Evolutionary conservation across 2,113 vertebrate genomes (phyloP).

Genomic region (Cygnus buccinator): DNA sequence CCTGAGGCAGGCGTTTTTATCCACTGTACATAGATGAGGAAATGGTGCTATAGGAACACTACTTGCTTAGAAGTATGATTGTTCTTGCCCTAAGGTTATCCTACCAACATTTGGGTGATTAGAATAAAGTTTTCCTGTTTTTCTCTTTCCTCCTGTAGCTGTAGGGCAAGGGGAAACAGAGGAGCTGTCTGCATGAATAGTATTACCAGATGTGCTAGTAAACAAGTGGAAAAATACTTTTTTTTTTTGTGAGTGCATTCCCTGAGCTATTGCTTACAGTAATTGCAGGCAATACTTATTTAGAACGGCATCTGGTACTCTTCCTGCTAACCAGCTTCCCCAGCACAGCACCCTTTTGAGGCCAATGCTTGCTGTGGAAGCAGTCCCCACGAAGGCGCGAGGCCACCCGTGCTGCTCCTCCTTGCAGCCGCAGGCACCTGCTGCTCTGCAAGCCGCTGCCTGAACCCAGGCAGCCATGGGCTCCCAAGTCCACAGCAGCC

Average conservation of each 20-base stretch:
- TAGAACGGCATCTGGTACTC: background rate
- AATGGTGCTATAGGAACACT: background rate
- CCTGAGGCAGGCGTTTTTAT: background rate
- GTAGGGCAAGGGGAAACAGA: constrained; percentile 28
- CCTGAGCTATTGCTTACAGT: background rate
- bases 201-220: constrained; percentile 39
- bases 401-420: background rate
- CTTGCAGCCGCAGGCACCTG: background rate
- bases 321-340: background rate
- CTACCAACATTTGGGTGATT: background rate
- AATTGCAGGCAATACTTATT: background rate
- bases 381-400: accelerated
- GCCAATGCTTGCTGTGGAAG: background rate
- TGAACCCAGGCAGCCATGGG: accelerated
- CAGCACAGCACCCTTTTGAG: background rate
- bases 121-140: constrained; percentile 34
- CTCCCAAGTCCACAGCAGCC: accelerated
- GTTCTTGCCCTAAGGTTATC: constrained; percentile 21
- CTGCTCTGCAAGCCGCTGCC: background rate
- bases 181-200: background rate
- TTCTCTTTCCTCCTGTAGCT: constrained; percentile 2
- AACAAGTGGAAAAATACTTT: constrained; percentile 51
- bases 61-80: background rate
- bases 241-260: background rate
- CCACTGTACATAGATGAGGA: background rate